Evolutionary conservation across 2,797 vertebrate genomes (phyloP).

Genomic region (Clamator glandarius): DNA sequence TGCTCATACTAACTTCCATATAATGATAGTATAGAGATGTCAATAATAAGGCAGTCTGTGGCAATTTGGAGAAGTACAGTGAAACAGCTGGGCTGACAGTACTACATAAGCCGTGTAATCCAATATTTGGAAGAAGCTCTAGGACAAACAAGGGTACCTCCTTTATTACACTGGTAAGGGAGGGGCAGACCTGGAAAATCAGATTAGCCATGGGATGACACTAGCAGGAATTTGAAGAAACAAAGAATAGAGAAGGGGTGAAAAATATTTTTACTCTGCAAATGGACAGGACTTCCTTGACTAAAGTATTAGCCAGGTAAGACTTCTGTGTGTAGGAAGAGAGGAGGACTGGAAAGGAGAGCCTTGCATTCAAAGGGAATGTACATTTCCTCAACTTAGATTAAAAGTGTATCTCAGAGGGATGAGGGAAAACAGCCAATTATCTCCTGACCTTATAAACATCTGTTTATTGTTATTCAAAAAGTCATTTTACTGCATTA

Average conservation of each 20-base stretch:
- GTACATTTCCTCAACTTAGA: neutral
- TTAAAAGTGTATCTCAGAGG: neutral
- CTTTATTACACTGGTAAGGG: neutral
- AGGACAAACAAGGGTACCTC: neutral
- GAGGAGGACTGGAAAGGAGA: neutral
- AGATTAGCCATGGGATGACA: neutral
- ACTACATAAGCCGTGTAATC: neutral
- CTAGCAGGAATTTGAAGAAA: neutral
- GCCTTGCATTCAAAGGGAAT: neutral
- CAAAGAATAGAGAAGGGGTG: rapidly evolving
- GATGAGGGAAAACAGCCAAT: neutral
- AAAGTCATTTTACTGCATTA: neutral
- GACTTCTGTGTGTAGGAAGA: neutral
- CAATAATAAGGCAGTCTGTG: neutral
- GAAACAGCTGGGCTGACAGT: neutral
- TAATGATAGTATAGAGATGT: neutral
- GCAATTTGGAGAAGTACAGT: neutral
- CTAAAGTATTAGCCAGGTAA: neutral
- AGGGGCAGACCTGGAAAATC: neutral
- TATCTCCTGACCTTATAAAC: neutral
- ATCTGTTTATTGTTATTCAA: neutral
- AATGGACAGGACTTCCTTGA: neutral
- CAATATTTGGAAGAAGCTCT: neutral
- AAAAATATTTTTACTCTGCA: neutral
- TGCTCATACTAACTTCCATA: rapidly evolving